A percentile compares a stretch with the other conserved stretches of the same genome.
These are phyloP conservation scores for Gadus macrocephalus DNA, from an alignment of 2,113 vertebrate species.

Conservation along the genomic window DNA sequence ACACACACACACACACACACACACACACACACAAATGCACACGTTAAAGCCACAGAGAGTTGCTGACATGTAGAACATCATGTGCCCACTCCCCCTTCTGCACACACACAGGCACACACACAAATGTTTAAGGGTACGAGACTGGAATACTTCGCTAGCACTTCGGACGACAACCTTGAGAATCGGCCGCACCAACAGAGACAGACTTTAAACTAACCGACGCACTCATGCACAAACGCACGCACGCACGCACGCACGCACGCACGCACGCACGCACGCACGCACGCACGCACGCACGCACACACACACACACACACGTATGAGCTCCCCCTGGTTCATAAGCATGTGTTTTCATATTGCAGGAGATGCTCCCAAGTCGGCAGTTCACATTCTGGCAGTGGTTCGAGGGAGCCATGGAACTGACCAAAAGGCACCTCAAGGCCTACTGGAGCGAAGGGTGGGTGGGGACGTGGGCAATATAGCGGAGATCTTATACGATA, in stretches of 20 bases:
- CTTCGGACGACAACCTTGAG: too few relatives aligned
- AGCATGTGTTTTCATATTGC: conserved; percentile 10
- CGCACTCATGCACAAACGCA: too few relatives aligned
- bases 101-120: too few relatives aligned
- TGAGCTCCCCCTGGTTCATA: not conserved
- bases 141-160: too few relatives aligned
- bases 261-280: not conserved
- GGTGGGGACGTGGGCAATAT: not conserved
- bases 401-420: conserved; percentile 95
- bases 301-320: not conserved
- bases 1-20: not conserved
- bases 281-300: too few relatives aligned
- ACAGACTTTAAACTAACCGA: too few relatives aligned
- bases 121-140: too few relatives aligned
- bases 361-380: conserved; percentile 91
- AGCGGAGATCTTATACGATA: not conserved
- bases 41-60: too few relatives aligned
- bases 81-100: too few relatives aligned
- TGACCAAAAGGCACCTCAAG: conserved; percentile 90
- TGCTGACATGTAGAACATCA: too few relatives aligned
- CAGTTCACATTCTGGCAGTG: conserved; percentile 99
- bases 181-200: too few relatives aligned
- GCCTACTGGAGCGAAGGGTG: conserved; percentile 92
- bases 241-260: too few relatives aligned
- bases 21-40: not conserved